Evolutionary conservation across 2,797 vertebrate genomes (phyloP).

Genomic region (Bradypodion ventrale): DNA sequence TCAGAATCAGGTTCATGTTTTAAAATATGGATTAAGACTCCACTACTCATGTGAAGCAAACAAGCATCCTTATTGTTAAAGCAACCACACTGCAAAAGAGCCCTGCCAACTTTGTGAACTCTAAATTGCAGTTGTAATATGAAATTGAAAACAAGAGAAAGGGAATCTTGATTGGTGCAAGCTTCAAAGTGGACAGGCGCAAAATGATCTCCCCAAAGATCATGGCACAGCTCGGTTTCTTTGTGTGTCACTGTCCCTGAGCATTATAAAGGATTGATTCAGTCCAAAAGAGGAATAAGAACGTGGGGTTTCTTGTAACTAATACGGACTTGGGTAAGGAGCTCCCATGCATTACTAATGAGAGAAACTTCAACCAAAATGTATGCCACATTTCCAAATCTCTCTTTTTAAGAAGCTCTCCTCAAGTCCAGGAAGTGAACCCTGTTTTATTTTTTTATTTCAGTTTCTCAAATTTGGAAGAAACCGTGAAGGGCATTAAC

Average conservation of each 20-base stretch:
- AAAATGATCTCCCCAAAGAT: constrained; percentile 47
- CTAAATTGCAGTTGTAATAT: not conserved
- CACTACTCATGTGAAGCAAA: constrained; percentile 8
- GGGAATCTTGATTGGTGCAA: constrained; percentile 29
- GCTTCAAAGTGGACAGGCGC: constrained; percentile 42
- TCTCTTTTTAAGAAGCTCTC: constrained; percentile 45
- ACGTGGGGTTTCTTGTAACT: constrained; percentile 72
- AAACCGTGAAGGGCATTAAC: constrained; percentile 8
- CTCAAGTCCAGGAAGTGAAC: constrained; percentile 51
- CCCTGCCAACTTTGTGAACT: not conserved
- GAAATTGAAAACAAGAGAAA: constrained; percentile 11
- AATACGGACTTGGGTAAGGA: constrained; percentile 73
- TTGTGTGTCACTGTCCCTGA: constrained; percentile 63
- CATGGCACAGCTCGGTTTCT: constrained; percentile 38
- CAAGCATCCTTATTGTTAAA: constrained; percentile 14
- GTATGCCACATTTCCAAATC: constrained; percentile 63
- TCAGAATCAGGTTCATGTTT: not conserved
- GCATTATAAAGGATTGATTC: constrained; percentile 67
- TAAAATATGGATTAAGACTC: not conserved
- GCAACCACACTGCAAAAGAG: not conserved
- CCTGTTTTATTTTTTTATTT: constrained; percentile 40
- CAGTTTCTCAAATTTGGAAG: constrained; percentile 42
- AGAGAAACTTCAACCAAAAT: constrained; percentile 66
- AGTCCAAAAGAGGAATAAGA: constrained; percentile 50
- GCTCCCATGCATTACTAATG: constrained; percentile 79